Conservation (phyloP, 2,888 invertebrate genomes). For the Pilophorus perplexus region DNA sequence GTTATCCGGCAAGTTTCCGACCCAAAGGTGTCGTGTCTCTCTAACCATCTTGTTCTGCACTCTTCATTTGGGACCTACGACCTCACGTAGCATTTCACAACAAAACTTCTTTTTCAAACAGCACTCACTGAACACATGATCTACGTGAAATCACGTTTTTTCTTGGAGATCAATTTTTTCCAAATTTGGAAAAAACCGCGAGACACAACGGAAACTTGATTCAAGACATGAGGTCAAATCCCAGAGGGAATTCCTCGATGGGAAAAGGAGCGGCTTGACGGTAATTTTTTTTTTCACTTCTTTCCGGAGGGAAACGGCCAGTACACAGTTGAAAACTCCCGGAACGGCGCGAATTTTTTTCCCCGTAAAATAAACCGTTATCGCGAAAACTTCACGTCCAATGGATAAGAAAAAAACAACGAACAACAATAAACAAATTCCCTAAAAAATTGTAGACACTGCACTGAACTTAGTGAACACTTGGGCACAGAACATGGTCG, state of each 20-base stretch:
- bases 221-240: no score
- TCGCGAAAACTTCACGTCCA: no score
- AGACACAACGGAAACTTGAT: no score
- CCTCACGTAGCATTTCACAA: constrained; percentile 47
- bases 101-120: constrained; percentile 34
- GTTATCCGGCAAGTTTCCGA: constrained; percentile 99
- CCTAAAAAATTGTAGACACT: constrained; percentile 29
- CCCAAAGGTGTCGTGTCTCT: constrained; percentile 99
- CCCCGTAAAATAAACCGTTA: no score
- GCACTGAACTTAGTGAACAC: constrained; percentile 35
- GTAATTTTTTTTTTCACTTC: no score
- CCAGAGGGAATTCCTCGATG: no score
- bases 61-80: constrained; percentile 73
- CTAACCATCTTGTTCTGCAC: constrained; percentile 99
- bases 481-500: constrained; percentile 36
- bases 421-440: no score
- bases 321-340: no score
- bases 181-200: not conserved
- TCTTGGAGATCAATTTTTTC: not conserved
- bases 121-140: constrained; percentile 38
- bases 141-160: no score
- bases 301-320: no score
- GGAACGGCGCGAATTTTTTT: not conserved
- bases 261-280: no score
- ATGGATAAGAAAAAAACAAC: no score